phyloP scores from a whole-genome alignment of 2,888 invertebrate species.

The Mesochorus sp. region DNA sequence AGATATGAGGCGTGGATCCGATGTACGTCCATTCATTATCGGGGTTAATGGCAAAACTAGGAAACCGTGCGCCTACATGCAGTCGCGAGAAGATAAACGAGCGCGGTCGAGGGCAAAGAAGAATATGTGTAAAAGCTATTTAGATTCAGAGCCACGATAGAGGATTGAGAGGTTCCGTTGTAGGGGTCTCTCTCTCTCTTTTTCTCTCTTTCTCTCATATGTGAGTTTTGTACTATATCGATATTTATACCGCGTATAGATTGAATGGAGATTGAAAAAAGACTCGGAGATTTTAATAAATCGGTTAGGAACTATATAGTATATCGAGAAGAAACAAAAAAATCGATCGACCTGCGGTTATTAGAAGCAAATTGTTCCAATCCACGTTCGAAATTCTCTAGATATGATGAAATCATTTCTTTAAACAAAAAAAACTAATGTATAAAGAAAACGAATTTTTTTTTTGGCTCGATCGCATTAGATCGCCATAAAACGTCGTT shows the following conservation, averaged over 20 bases:
- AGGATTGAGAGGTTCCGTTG: constrained; percentile 21
- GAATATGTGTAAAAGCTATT: constrained; percentile 41
- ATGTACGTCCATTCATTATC: constrained; percentile 32
- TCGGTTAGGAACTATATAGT: constrained; percentile 1
- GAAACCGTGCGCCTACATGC: constrained; percentile 21
- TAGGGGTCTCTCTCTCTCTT: background rate
- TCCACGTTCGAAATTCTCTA: background rate
- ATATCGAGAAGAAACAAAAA: background rate
- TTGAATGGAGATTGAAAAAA: constrained; percentile 31
- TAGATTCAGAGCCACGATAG: constrained; percentile 28
- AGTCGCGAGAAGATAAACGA: constrained; percentile 37
- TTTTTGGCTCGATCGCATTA: too few species aligned
- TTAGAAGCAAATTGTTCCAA: background rate
- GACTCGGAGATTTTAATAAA: constrained; percentile 33
- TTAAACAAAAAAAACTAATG: too few species aligned
- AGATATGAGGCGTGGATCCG: background rate
- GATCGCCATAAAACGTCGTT: too few species aligned
- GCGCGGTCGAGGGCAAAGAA: constrained; percentile 45
- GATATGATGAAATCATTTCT: too few species aligned
- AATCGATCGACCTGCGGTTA: background rate
- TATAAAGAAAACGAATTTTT: too few species aligned
- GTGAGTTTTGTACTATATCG: too few species aligned
- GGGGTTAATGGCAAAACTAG: constrained; percentile 47
- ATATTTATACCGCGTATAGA: background rate
- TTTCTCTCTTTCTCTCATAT: too few species aligned